Base-by-base conservation (phyloP, 2,888 invertebrate genomes). In the Germaria angustata region DNA sequence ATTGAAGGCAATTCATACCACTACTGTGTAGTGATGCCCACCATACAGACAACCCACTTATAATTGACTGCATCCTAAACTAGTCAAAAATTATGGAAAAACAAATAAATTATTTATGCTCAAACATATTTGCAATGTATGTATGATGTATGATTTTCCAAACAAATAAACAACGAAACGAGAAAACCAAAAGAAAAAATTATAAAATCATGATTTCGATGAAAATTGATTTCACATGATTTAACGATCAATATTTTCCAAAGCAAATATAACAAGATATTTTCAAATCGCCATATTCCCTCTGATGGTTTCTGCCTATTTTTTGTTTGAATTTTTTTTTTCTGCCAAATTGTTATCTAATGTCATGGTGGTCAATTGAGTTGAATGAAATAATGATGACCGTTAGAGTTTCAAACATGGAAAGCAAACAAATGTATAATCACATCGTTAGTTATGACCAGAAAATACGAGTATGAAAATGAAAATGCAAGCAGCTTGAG, bases 191-290 rank as follows among this genome's bases (percentile, higher is more conserved):
- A 41, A 0, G 22, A 20, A 55, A 66, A 46, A 68, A 17, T 46
- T 59, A 49, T 59, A 86, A 89, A 88, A 88, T 88, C 89, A 87
- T 85, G 87, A 82, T 76, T 79, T 76, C 46, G 53, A 85, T 53
- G 69, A 85, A 89, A 89, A 90, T 88, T 88, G 87, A 87, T 88
- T 89, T 89, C 87, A 88, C 88, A 90, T 89, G 88, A 90, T 90
- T 89, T 89, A 87, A 85, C 77, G 82, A 78, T 82, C 82, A 75
- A 79, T 79, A 44, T 24, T 57, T 59, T 59, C 44, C 6, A 9
- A 57, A 36, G 11, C 46, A 41, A 20, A 41, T n/a, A 32, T 57
- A 28, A 32, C 7, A 1, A 15, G 22, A 59, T 4, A 32, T 15
- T 46, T 46, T 20, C 53, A n/a, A 1, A 13, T 2, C 11, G 8